phyloP scores from a whole-genome alignment of 2,888 invertebrate genomes.

The Tortrix viridana region DNA sequence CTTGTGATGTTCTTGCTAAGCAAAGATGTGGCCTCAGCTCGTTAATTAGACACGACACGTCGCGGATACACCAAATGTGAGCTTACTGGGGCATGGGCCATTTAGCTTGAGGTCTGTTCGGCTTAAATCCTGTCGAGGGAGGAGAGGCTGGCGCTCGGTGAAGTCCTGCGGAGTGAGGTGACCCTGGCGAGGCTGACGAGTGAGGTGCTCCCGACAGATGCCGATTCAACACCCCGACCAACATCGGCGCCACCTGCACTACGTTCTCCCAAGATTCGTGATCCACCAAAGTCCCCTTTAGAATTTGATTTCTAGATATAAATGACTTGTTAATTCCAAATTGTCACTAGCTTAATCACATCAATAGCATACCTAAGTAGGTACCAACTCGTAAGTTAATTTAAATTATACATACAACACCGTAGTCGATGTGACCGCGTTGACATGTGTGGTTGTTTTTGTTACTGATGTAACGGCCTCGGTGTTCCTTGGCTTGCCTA shows the following conservation, averaged over 20 bases:
- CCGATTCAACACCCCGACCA: slow-evolving; percentile 61
- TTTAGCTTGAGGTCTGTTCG: no score
- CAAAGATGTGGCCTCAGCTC: no score
- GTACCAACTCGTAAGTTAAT: no score
- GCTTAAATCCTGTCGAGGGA: no score
- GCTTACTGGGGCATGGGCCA: no score
- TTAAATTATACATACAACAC: background rate
- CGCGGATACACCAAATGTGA: no score
- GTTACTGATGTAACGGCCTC: background rate
- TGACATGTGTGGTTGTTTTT: background rate
- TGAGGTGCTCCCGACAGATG: background rate
- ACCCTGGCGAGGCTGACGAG: background rate
- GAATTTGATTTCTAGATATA: slow-evolving; percentile 34
- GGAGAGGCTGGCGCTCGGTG: background rate
- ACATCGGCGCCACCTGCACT: slow-evolving; percentile 68
- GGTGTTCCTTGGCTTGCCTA: background rate
- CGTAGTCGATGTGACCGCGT: background rate
- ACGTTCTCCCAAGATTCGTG: slow-evolving; percentile 77
- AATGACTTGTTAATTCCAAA: no score
- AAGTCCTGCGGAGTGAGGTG: background rate
- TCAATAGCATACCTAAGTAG: no score
- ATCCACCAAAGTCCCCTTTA: slow-evolving; percentile 58
- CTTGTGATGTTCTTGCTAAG: no score
- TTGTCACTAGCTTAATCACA: no score
- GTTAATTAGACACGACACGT: no score